Percentiles rank a stretch among this genome's conserved stretches.
Conservation (phyloP, 2,113 vertebrate species). For the Nerophis ophidion region DNA sequence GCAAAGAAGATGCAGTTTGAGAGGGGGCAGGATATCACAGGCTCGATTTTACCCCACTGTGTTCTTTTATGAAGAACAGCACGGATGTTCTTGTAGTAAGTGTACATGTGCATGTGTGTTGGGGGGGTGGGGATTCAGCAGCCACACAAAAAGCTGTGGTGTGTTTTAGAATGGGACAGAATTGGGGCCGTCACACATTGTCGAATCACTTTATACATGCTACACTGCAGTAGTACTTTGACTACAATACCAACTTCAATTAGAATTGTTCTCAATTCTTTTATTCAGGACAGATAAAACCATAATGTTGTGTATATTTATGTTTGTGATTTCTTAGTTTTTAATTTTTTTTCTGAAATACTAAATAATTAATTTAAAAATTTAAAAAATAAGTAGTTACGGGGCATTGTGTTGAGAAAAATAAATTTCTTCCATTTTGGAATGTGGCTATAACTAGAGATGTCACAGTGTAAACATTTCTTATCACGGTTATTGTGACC, state of each 20-base stretch:
- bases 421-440: too few species aligned
- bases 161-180: slow-evolving; percentile 11
- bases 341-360: too few species aligned
- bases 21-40: slow-evolving; percentile 17
- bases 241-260: slow-evolving; percentile 24
- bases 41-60: slow-evolving; percentile 19
- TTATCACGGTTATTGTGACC: too few species aligned
- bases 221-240: slow-evolving; percentile 15
- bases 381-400: too few species aligned
- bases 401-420: too few species aligned
- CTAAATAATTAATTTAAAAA: too few species aligned
- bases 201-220: slow-evolving; percentile 21
- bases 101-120: neutral
- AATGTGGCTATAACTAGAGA: too few species aligned
- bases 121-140: slow-evolving; percentile 16
- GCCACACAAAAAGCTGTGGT: neutral
- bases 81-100: slow-evolving; percentile 23
- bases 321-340: too few species aligned
- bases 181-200: slow-evolving; percentile 18
- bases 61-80: slow-evolving; percentile 43
- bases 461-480: too few species aligned
- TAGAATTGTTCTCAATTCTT: slow-evolving; percentile 24
- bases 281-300: slow-evolving; percentile 2
- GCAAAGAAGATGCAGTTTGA: slow-evolving; percentile 11
- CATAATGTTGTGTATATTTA: neutral